phyloP scores from a whole-genome alignment of 2,113 vertebrate species.

The Phyllostomus hastatus region DNA sequence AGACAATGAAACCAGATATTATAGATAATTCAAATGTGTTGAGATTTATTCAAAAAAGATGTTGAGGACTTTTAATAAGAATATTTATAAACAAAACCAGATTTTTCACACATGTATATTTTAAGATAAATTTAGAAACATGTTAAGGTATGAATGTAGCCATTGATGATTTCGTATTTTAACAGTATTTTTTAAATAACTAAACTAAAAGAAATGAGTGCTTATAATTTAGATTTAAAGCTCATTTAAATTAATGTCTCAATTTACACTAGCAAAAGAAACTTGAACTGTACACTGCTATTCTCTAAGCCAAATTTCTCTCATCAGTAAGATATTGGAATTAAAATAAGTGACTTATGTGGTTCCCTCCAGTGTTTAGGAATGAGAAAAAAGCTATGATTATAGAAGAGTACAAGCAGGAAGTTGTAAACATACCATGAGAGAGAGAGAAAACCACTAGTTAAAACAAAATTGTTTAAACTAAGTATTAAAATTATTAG shows the following conservation, averaged over 20 bases:
- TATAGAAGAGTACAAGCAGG: background rate
- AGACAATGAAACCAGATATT: constrained; percentile 11
- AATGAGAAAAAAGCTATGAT: background rate
- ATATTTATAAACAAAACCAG: background rate
- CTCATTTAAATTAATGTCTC: background rate
- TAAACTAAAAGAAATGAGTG: background rate
- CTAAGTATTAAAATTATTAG: background rate
- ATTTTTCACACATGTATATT: background rate
- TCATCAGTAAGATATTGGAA: background rate
- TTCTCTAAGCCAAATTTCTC: background rate
- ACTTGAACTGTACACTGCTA: background rate
- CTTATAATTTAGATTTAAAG: background rate
- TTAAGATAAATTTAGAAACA: background rate
- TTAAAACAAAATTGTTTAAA: background rate
- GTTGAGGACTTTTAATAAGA: background rate
- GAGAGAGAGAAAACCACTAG: background rate
- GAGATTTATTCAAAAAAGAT: background rate
- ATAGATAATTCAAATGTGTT: background rate
- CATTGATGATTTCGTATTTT: background rate
- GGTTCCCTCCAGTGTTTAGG: background rate
- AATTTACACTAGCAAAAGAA: background rate
- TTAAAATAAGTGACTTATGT: background rate
- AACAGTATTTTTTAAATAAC: background rate
- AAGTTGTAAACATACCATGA: background rate
- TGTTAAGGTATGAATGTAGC: background rate